These are phyloP conservation scores for Callocephalon fimbriatum DNA, from an alignment of 2,113 vertebrate species.

Conservation along the genomic window DNA sequence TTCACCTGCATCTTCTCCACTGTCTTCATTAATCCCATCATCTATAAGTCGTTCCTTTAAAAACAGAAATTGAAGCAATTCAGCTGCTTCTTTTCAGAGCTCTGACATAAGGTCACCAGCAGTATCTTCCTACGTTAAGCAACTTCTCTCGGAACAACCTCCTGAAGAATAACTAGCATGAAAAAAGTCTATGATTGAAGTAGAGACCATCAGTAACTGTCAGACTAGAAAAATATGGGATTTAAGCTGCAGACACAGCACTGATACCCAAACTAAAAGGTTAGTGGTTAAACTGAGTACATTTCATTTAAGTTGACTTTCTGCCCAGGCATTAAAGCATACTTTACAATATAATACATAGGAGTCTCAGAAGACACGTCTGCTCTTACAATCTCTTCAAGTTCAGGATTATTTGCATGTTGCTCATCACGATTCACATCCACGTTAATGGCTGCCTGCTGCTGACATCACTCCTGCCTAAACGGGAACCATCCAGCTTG, in stretches of 20 bases:
- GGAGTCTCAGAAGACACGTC: neutral
- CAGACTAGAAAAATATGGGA: neutral
- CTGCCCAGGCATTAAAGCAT: neutral
- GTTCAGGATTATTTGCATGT: conserved; percentile 82
- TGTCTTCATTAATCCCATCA: conserved; percentile 89
- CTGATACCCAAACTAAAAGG: neutral
- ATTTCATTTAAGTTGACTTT: neutral
- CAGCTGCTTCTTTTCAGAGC: neutral
- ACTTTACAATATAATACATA: neutral
- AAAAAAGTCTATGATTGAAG: neutral
- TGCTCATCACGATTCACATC: conserved; percentile 82
- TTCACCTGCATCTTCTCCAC: conserved; percentile 82
- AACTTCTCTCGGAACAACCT: neutral
- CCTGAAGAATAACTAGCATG: neutral
- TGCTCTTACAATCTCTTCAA: conserved; percentile 85
- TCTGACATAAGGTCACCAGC: neutral
- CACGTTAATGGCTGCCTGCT: conserved; percentile 78
- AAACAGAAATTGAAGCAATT: conserved; percentile 54
- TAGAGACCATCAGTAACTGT: neutral
- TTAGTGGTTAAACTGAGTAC: neutral
- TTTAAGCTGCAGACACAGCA: neutral
- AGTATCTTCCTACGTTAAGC: neutral
- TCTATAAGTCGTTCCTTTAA: conserved; percentile 89
- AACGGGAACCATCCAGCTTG: conserved; percentile 97
- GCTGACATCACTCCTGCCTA: conserved; percentile 83